Percentiles rank a stretch among this genome's conserved stretches.
Conservation (phyloP, 2,888 invertebrate genomes). For the Apamea anceps region DNA sequence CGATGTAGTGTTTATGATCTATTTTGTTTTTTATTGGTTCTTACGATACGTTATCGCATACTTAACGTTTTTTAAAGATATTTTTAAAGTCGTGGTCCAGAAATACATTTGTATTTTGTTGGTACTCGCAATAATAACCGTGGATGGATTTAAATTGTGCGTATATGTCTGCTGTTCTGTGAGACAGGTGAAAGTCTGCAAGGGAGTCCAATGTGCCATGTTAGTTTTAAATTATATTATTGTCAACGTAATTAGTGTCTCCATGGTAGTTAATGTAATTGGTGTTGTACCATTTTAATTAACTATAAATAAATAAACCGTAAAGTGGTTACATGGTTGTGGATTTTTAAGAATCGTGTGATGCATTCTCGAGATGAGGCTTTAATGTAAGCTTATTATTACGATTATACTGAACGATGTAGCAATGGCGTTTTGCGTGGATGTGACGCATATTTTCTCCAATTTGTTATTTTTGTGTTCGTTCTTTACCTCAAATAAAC, state of each 20-base stretch:
- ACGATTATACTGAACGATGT: no score
- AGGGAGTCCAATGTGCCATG: no score
- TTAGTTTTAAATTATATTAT: no score
- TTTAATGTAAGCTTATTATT: no score
- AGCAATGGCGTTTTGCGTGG: neutral
- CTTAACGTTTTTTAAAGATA: neutral
- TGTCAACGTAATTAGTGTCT: no score
- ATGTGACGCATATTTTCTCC: neutral
- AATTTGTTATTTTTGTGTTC: neutral
- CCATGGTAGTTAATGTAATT: no score
- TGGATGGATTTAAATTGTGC: no score
- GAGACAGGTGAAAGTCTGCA: no score
- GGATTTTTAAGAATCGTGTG: neutral
- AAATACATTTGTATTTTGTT: neutral
- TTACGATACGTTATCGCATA: neutral
- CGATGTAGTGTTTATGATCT: constrained; percentile 37
- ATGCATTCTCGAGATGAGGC: neutral
- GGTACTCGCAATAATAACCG: neutral
- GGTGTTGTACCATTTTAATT: no score
- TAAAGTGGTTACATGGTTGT: no score
- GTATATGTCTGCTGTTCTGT: no score
- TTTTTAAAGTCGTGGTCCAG: neutral
- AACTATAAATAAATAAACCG: no score
- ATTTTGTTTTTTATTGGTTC: constrained; percentile 27
- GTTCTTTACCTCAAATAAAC: neutral